Conservation (phyloP, 2,113 vertebrate genomes). For the human region GRCh38 chr7:30619501-30620000, state of each 20-base stretch:
- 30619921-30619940: rapidly evolving
- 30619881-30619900: background rate
- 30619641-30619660: background rate
- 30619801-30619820: background rate
- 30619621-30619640: background rate
- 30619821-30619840: background rate
- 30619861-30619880: background rate
- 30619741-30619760: background rate
- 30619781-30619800: background rate
- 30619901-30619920: background rate
- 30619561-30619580: background rate
- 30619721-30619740: background rate
- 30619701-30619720: background rate
- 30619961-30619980: background rate
- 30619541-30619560: background rate
- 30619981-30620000: background rate
- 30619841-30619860: background rate
- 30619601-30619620: background rate
- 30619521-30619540: background rate
- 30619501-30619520: background rate
- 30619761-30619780: background rate
- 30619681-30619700: background rate
- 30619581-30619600: background rate
- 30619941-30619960: background rate
- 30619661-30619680: background rate